Evolutionary conservation across 2,797 vertebrate genomes (phyloP), one percentile per base, ranked within the genome.

Genomic region (Premnoplex brunnescens): DNA sequence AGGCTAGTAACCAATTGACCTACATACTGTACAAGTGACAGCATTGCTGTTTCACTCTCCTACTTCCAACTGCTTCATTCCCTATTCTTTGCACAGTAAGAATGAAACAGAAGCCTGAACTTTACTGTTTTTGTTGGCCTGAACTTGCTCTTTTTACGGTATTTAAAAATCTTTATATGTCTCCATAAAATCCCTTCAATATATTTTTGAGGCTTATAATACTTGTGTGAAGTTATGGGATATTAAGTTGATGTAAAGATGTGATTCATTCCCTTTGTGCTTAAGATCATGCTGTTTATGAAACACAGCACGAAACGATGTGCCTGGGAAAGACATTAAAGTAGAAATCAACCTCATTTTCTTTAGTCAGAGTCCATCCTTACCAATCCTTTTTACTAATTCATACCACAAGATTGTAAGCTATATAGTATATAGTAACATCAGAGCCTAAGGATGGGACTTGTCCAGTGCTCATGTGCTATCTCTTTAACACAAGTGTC

Each of bases 61-160:
- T 69, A 8, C 43, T 48, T 93, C 41, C 60, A 88, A 24, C 26
- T 68, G 36, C 39, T 76, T 58, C 46, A 60, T 19, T 23, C 41
- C 28, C 48, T 27, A 63, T 32, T 30, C 59, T 89, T 83, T 56
- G 55, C 59, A 66, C 17, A 76, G 22, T 55, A 79, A 79, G 59
- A 76, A 94, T 46, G 67, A 95, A 95, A 94, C 74, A 76, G 89
- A 94, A 97, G 85, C 74, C 52, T 49, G 74, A 94, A 87, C 83
- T 81, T 58, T 1, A 54, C 46, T 84, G 51, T 27, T 91, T 91
- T 78, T 59, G 30, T 93, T 96, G 90, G 85, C 52, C 59, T 46
- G 55, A 93, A 69, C 63, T 46, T 62, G 90, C 44, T 69, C 84
- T 93, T 21, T 95, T 82, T 43, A 83, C 43, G 48, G 59, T 60